Conservation (phyloP, 2,797 vertebrate species). For the Sciurus vulgaris region DNA sequence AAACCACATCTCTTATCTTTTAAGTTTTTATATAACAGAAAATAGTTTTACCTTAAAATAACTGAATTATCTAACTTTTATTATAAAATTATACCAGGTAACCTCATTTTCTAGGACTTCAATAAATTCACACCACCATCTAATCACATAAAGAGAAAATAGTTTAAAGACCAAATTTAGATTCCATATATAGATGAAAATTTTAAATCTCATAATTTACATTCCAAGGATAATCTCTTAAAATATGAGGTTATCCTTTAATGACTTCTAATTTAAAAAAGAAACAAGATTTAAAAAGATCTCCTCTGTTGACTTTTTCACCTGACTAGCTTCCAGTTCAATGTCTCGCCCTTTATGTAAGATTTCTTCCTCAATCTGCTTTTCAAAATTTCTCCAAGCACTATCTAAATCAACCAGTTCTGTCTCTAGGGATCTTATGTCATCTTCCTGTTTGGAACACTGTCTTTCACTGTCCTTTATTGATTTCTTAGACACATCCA, state of each 20-base stretch:
- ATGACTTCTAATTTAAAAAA: slow-evolving; percentile 24
- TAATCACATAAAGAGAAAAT: slow-evolving; percentile 42
- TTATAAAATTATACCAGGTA: slow-evolving; percentile 18
- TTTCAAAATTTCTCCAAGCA: slow-evolving; percentile 91
- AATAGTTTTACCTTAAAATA: slow-evolving; percentile 44
- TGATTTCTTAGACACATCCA: slow-evolving; percentile 84
- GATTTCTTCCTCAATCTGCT: slow-evolving; percentile 87
- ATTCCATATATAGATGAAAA: slow-evolving; percentile 21
- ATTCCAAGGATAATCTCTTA: slow-evolving; percentile 24
- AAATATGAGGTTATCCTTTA: slow-evolving; percentile 43
- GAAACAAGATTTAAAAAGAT: slow-evolving; percentile 38
- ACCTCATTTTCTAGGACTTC: not conserved
- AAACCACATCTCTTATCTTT: not conserved
- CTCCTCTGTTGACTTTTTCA: slow-evolving; percentile 79
- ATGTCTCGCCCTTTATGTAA: slow-evolving; percentile 85
- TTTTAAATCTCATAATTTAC: slow-evolving; percentile 36
- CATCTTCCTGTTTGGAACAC: slow-evolving; percentile 88
- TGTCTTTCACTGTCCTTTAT: slow-evolving; percentile 89
- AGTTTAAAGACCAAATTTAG: slow-evolving; percentile 53
- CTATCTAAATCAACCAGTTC: slow-evolving; percentile 91
- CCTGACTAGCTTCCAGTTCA: slow-evolving; percentile 93
- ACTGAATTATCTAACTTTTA: slow-evolving; percentile 45
- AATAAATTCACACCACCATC: not conserved
- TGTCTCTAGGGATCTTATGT: slow-evolving; percentile 88
- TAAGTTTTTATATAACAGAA: slow-evolving; percentile 59